Evolutionary conservation across 2,113 vertebrate genomes (phyloP).

Genomic region (Acinonyx jubatus): DNA sequence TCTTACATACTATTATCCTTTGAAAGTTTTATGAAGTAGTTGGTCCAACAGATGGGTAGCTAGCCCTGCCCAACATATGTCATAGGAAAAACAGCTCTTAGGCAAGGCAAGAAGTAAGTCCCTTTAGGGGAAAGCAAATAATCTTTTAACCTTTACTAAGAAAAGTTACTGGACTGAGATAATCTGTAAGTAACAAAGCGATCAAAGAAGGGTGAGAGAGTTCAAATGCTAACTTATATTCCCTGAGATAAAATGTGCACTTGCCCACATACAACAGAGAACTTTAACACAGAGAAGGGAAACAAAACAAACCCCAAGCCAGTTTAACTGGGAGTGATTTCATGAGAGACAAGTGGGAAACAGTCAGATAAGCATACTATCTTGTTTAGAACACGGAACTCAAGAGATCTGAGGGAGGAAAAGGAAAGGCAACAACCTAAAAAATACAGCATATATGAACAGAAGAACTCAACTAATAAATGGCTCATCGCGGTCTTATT

Average conservation of each 20-base stretch:
- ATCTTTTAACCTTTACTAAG: slow-evolving; percentile 28
- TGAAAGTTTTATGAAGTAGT: slow-evolving; percentile 77
- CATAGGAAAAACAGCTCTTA: slow-evolving; percentile 13
- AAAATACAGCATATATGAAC: background rate
- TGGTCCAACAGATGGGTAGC: slow-evolving; percentile 70
- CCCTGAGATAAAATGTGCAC: slow-evolving; percentile 31
- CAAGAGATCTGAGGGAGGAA: slow-evolving; percentile 56
- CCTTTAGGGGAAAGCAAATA: slow-evolving; percentile 23
- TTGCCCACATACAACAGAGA: slow-evolving; percentile 18
- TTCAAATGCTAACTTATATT: slow-evolving; percentile 41
- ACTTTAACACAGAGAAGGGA: background rate
- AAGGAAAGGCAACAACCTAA: slow-evolving; percentile 43
- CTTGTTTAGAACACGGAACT: slow-evolving; percentile 66
- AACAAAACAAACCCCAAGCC: background rate
- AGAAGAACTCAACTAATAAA: slow-evolving; percentile 44
- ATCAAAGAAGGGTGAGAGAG: background rate
- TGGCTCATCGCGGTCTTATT: background rate
- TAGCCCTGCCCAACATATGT: slow-evolving; percentile 58
- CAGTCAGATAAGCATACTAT: slow-evolving; percentile 53
- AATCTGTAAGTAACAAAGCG: slow-evolving; percentile 8
- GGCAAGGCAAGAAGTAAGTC: slow-evolving; percentile 21
- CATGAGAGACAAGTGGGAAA: slow-evolving; percentile 66
- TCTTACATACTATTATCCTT: slow-evolving; percentile 42
- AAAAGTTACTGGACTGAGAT: slow-evolving; percentile 47
- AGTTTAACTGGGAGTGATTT: slow-evolving; percentile 51